Evolutionary conservation across 2,888 invertebrate species (phyloP).

Genomic region (Tetheella fluctuosa): DNA sequence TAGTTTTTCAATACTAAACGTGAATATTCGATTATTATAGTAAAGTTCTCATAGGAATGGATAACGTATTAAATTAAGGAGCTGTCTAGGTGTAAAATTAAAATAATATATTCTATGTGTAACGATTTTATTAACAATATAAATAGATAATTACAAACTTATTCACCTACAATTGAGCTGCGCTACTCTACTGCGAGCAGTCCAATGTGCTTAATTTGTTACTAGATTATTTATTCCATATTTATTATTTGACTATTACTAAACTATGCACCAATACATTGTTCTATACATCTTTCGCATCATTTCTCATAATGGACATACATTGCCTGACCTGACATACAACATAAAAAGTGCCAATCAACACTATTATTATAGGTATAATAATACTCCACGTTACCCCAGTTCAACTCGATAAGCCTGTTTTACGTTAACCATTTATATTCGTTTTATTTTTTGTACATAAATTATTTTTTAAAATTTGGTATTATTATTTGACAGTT

Average conservation of each 20-base stretch:
- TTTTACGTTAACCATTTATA: slow-evolving; percentile 39
- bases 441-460: slow-evolving; percentile 60
- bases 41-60: neutral
- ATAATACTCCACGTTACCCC: slow-evolving; percentile 7
- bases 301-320: neutral
- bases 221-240: slow-evolving; percentile 45
- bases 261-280: slow-evolving; percentile 68
- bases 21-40: neutral
- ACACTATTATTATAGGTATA: neutral
- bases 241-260: slow-evolving; percentile 46
- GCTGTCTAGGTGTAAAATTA: slow-evolving; percentile 22
- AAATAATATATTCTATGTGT: slow-evolving; percentile 66
- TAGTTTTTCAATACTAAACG: too few relatives aligned
- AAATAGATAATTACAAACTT: slow-evolving; percentile 83
- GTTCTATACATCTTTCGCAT: slow-evolving; percentile 27
- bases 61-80: too few relatives aligned
- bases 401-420: slow-evolving; percentile 37
- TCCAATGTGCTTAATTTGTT: slow-evolving; percentile 73
- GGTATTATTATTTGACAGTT: slow-evolving; percentile 39
- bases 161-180: slow-evolving; percentile 81
- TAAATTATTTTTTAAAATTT: slow-evolving; percentile 31
- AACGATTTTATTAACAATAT: slow-evolving; percentile 84
- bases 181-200: slow-evolving; percentile 83
- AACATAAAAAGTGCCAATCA: slow-evolving; percentile 10
- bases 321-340: neutral